Evolutionary conservation across 2,888 invertebrate species (phyloP), one percentile per base, ranked within the genome.

Genomic region (Tipula helvola): DNA sequence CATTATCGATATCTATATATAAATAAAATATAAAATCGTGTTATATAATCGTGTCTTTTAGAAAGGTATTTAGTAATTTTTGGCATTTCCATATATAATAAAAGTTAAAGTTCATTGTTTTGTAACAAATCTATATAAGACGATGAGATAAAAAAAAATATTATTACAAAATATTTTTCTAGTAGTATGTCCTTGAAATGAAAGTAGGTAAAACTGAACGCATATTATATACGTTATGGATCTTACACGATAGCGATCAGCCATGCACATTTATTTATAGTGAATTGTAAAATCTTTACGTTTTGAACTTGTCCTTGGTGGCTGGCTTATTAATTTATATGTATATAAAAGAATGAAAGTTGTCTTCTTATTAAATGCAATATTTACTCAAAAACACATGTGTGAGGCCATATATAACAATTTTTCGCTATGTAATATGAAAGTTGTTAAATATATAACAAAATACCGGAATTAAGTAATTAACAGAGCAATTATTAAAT

Each of bases 1-100:
- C 97, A 91, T 96, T 97, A 93, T 97, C 97, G 92, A 96, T 96
- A 92, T 97, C 97, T 97, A 92, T 12, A 92, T 92, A 92, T 92
- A 88, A 88, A 8, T n/a, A 57, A n/a, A 71, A 39, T 7, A 39
- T 28, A 71, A 71, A 28, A 57, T 16, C 39, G 28, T 28, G 28
- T 71, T 71, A 71, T 12, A 71, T 71, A 71, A 71, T 16, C 52
- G 5, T 10, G 13, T 71, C 39, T 16, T 16, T 57, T 57, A 57
- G 52, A 57, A 57, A 71, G 28, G 71, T 71, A 28, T 71, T 71
- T 71, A 71, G 71, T 71, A 28, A 71, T 71, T 71, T 47, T 71
- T 71, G 71, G 71, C 71, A 71, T 71, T 71, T 71, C 28, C 28
- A 28, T 52, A 10, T 44, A 44, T 16, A 57, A 71, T 71, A 71